Evolutionary conservation across 2,113 vertebrate species (phyloP), one percentile per base, ranked within the genome.

Genomic region (Trinectes maculatus): DNA sequence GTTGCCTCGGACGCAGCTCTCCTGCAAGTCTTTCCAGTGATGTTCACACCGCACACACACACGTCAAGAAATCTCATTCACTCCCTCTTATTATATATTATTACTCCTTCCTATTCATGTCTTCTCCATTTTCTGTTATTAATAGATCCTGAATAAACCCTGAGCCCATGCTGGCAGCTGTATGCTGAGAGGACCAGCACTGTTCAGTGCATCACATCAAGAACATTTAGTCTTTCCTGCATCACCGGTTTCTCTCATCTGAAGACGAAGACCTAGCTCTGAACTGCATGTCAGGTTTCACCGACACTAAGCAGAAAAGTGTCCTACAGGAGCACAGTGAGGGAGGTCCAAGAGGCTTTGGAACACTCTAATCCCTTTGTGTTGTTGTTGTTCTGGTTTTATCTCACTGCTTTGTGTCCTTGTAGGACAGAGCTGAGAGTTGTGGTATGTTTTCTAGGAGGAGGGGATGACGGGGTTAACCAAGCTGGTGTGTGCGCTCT

Each of bases 1-100:
- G 81, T 83, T 58, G 73, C 73, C 72, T 87, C 66, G 37, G 65
- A 70, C 59, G 22, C 58, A 8, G n/a, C 29, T 24, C 48, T 74
- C n/a, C n/a, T n/a, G n/a, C n/a, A n/a, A n/a, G 21, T 33, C 53
- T 58, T 43, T 22, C 37, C 29, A 51, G 25, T 37, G 43, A 60
- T 40, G 36, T 63, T 79, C 34, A 46, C 53, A 71, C 43, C n/a
- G n/a, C n/a, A n/a, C n/a, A n/a, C n/a, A n/a, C n/a, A n/a, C n/a
- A n/a, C n/a, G n/a, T n/a, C n/a, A n/a, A n/a, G n/a, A n/a, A n/a
- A n/a, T n/a, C n/a, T n/a, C n/a, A n/a, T n/a, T n/a, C n/a, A n/a
- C n/a, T n/a, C 0, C 0, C 53, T 64, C 24, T 57, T 58, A 52
- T 58, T n/a, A n/a, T n/a, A n/a, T n/a, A n/a, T n/a, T n/a, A n/a